Conservation (phyloP, 1,140 invertebrate genomes). For the Sycophaga agraensis region DNA sequence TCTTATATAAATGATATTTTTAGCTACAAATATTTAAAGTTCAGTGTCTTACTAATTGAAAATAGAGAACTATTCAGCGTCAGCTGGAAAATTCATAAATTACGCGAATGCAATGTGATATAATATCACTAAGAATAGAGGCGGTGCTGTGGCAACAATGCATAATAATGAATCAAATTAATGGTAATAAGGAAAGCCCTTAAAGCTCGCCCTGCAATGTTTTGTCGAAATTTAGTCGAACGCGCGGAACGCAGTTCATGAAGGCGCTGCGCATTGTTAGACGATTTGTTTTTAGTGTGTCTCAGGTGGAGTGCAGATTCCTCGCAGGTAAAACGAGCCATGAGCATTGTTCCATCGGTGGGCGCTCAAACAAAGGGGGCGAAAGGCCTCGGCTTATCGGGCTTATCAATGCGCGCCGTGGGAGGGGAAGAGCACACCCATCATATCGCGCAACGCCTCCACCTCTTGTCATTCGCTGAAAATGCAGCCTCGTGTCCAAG, state of each 20-base stretch:
- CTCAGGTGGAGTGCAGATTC: background rate
- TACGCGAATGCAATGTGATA: background rate
- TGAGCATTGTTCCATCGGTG: conserved; percentile 4
- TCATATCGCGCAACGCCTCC: no score
- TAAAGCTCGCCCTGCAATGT: background rate
- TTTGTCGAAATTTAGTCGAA: conserved; percentile 15
- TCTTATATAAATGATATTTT: no score
- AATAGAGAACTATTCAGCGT: no score
- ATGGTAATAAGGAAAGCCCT: no score
- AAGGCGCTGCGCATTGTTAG: conserved; percentile 18
- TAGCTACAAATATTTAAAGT: no score
- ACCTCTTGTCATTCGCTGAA: conserved; percentile 5
- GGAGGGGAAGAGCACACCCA: no score
- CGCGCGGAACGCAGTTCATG: conserved; percentile 12
- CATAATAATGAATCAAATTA: no score
- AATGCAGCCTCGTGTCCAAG: background rate
- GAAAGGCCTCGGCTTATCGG: conserved; percentile 17
- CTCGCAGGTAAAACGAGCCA: conserved; percentile 5
- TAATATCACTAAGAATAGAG: no score
- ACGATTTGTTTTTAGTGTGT: conserved; percentile 21
- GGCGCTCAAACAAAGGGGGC: conserved; percentile 4
- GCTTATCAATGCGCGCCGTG: conserved; percentile 23
- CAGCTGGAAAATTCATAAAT: conserved; percentile 2
- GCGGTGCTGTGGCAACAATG: no score
- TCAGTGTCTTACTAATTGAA: no score